These are phyloP conservation scores for Apostichopus californicus DNA, from an alignment of 35 echinoderm and acorn worm genomes.

Conservation along the genomic window DNA sequence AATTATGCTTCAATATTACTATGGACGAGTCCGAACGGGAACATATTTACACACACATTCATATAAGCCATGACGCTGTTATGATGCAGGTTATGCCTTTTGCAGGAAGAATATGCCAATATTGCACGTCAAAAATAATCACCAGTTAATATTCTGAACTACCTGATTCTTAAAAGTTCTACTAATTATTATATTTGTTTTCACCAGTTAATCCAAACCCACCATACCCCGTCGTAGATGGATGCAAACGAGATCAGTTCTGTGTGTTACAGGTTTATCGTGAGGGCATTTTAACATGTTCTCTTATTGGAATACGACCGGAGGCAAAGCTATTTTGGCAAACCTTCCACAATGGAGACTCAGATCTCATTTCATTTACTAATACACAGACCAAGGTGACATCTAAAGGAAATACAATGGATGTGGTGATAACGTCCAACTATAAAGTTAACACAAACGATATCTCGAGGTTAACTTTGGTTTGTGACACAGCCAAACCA, in stretches of 20 bases:
- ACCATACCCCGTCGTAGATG: not conserved
- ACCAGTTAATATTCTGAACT: no score
- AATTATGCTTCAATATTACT: no score
- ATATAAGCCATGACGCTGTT: no score
- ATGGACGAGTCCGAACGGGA: no score
- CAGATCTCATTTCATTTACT: not conserved
- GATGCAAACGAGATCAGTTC: not conserved
- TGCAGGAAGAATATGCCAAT: no score
- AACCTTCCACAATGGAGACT: not conserved
- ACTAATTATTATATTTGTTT: no score
- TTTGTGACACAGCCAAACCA: not conserved
- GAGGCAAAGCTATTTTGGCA: not conserved
- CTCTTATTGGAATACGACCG: not conserved
- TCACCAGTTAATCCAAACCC: not conserved
- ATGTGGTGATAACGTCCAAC: not conserved
- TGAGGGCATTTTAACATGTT: not conserved
- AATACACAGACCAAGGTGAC: not conserved
- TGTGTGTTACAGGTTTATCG: not conserved
- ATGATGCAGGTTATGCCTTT: no score
- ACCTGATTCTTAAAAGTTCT: no score
- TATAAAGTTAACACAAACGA: not conserved
- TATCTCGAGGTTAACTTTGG: not conserved
- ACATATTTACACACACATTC: no score
- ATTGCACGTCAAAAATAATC: no score
- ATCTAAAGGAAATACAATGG: no score